phyloP scores from a whole-genome alignment of 2,888 invertebrate species.

The Pyrocoelia pectoralis region DNA sequence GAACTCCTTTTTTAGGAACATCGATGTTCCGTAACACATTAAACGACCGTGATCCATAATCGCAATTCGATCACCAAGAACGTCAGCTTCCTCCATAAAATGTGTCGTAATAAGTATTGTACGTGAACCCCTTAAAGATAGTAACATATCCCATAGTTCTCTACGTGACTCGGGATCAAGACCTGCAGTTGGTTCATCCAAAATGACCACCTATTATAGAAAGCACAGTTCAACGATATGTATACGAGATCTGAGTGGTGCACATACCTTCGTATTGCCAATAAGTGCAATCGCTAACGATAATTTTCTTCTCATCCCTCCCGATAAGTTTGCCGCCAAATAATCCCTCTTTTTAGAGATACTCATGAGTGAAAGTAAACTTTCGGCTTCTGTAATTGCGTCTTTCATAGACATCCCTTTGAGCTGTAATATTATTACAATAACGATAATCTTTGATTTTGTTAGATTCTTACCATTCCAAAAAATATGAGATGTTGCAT shows the following conservation, averaged over 20 bases:
- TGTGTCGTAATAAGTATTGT: slow-evolving; percentile 91
- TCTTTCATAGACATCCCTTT: slow-evolving; percentile 62
- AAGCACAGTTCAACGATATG: slow-evolving; percentile 13
- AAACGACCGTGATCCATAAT: slow-evolving; percentile 81
- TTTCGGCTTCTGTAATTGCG: slow-evolving; percentile 64
- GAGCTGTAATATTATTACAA: slow-evolving; percentile 59
- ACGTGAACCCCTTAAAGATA: slow-evolving; percentile 65
- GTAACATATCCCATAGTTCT: slow-evolving; percentile 86
- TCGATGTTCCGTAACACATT: slow-evolving; percentile 81
- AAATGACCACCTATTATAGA: slow-evolving; percentile 62
- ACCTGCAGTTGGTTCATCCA: slow-evolving; percentile 92
- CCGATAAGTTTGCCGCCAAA: slow-evolving; percentile 75
- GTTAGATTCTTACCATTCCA: slow-evolving; percentile 67
- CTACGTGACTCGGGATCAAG: slow-evolving; percentile 90
- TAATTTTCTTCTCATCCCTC: slow-evolving; percentile 92
- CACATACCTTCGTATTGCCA: slow-evolving; percentile 74
- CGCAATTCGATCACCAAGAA: slow-evolving; percentile 88
- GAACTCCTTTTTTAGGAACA: slow-evolving; percentile 80
- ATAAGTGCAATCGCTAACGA: slow-evolving; percentile 87
- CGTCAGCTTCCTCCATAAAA: slow-evolving; percentile 96
- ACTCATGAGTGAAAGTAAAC: slow-evolving; percentile 66
- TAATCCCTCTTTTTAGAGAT: slow-evolving; percentile 69
- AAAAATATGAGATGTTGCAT: slow-evolving; percentile 87
- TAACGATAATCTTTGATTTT: too few relatives aligned
- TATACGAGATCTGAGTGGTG: too few relatives aligned